These are phyloP conservation scores for Bombus soroeensis DNA, from an alignment of 1,140 invertebrate species.

Conservation along the genomic window DNA sequence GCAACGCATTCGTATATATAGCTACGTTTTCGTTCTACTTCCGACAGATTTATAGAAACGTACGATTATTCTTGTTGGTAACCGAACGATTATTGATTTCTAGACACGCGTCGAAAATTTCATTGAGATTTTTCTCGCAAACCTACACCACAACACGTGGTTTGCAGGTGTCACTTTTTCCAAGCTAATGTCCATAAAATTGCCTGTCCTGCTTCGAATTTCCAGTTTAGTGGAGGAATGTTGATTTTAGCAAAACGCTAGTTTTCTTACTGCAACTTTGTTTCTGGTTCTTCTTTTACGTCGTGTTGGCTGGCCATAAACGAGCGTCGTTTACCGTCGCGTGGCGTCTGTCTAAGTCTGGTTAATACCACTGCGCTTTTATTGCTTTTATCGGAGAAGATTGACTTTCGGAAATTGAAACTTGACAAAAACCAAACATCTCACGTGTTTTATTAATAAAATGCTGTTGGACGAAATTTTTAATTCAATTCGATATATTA, in stretches of 20 bases:
- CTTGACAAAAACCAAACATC: neutral
- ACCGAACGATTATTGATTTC: neutral
- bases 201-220: neutral
- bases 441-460: neutral
- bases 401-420: neutral
- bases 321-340: too few relatives aligned
- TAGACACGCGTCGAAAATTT: too few relatives aligned
- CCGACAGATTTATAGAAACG: constrained; percentile 5
- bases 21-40: constrained; percentile 17
- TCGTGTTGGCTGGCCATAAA: neutral
- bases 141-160: too few relatives aligned
- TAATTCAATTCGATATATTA: neutral
- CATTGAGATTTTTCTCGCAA: neutral
- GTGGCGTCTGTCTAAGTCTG: neutral
- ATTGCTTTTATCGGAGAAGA: neutral
- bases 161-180: neutral
- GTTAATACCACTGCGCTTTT: neutral
- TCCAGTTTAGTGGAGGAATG: too few relatives aligned
- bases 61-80: neutral
- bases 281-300: neutral
- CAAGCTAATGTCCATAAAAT: neutral
- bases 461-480: neutral
- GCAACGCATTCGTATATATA: neutral
- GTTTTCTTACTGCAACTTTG: neutral
- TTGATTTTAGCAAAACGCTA: neutral